Evolutionary conservation across 2,797 vertebrate species (phyloP), one percentile per base, ranked within the genome.

Genomic region (Neosilurus mollespiculum): DNA sequence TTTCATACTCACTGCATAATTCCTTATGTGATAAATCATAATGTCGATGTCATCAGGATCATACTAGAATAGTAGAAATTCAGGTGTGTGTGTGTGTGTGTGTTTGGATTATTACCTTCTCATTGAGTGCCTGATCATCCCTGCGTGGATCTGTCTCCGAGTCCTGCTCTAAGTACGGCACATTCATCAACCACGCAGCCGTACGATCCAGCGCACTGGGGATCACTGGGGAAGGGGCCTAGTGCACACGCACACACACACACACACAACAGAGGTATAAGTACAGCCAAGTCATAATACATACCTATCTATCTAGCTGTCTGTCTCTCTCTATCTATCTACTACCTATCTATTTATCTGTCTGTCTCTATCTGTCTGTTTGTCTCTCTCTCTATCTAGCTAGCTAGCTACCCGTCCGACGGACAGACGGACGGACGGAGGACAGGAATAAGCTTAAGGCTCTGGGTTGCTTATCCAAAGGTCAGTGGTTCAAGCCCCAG

Each of bases 161-260:
- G 94, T 98, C 97, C 95, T 97, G 97, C 96, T 99, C 97, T 96
- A 99, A 96, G 95, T 96, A 97, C 93, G 98, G 97, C 93, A 97
- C 95, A 95, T 97, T 99, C 97, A 99, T 96, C 90, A 99, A 96
- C 98, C 98, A 99, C 93, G 98, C 98, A 87, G 98, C 98, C 83
- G 98, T 99, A 93, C 98, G 98, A 95, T 99, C 98, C 97, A 99
- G 93, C 91, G 97, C 97, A 96, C 96, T 99, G 94, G 97, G 97
- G 93, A 97, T 98, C 95, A 98, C 97, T 86, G 97, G 97, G 93
- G 98, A 98, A 93, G 97, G 97, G 96, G 97, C 97, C 98, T 99
- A 96, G 96, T 94, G 86, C 89, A 92, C 90, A 84, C 59, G 75
- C 54, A 75, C 71, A 72, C 34, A 59, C 54, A 78, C 67, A 81